A percentile compares a stretch with the other conserved stretches of the same genome.
phyloP scores from a whole-genome alignment of 2,797 vertebrate species.

The Tiaroga cobitis region DNA sequence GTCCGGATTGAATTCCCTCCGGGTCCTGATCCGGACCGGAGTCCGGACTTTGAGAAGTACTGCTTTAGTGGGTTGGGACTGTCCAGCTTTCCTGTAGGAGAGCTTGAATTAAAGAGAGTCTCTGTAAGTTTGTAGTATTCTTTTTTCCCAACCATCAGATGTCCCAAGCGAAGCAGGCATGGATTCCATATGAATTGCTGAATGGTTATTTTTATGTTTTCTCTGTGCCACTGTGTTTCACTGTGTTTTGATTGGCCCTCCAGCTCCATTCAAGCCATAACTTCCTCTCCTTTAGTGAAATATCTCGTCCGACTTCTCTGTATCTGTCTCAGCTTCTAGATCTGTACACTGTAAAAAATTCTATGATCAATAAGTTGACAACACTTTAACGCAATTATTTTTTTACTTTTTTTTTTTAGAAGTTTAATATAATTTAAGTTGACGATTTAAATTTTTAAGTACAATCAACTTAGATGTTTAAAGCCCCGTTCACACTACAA shows the following conservation, averaged over 20 bases:
- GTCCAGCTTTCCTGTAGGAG: constrained; percentile 8
- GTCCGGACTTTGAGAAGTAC: no score
- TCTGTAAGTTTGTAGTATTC: not conserved
- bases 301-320: not conserved
- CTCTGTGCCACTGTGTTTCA: no score
- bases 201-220: constrained; percentile 16
- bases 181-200: constrained; percentile 8
- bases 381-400: no score
- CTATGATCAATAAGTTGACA: no score
- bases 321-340: not conserved
- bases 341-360: not conserved
- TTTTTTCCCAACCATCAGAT: not conserved
- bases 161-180: not conserved
- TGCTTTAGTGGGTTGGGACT: constrained; percentile 25
- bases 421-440: no score
- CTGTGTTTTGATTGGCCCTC: not conserved
- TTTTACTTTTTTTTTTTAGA: no score
- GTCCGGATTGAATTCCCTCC: no score
- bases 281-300: not conserved
- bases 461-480: no score
- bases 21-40: no score
- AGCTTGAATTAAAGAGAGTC: not conserved
- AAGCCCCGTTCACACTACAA: no score
- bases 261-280: not conserved
- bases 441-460: no score